These are phyloP conservation scores for Lissonota sp. DNA, from an alignment of 2,888 invertebrate genomes.

Conservation along the genomic window DNA sequence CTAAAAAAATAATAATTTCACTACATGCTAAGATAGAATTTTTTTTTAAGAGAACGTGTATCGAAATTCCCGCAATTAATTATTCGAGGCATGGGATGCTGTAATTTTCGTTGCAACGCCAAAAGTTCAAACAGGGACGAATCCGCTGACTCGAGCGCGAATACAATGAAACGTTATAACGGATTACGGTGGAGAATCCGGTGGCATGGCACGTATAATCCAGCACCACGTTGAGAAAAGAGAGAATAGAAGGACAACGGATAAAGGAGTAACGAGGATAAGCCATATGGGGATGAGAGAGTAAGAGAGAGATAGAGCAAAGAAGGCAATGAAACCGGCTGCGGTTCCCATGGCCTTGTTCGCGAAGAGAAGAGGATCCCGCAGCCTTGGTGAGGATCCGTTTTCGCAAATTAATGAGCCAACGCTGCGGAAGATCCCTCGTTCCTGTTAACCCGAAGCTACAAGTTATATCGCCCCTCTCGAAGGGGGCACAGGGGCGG, in stretches of 20 bases:
- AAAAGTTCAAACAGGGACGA: conserved; percentile 24
- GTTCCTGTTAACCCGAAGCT: conserved; percentile 23
- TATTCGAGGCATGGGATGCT: conserved; percentile 26
- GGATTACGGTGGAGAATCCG: conserved; percentile 67
- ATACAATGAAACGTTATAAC: conserved; percentile 76
- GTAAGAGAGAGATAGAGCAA: neutral
- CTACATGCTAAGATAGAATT: neutral
- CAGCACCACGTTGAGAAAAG: neutral
- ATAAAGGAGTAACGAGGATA: conserved; percentile 32
- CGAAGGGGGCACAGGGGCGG: conserved; percentile 32
- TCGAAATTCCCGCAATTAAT: neutral
- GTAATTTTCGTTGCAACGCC: conserved; percentile 65
- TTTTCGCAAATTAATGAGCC: conserved; percentile 69
- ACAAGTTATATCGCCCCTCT: conserved; percentile 27
- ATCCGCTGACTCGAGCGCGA: conserved; percentile 26
- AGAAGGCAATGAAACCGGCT: conserved; percentile 55
- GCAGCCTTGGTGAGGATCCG: conserved; percentile 58
- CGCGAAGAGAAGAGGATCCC: conserved; percentile 31
- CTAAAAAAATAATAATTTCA: no score
- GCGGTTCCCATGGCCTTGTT: conserved; percentile 73
- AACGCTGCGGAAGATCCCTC: neutral
- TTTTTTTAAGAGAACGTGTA: neutral
- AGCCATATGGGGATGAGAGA: conserved; percentile 6
- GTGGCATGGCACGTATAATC: conserved; percentile 45
- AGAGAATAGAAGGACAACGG: conserved; percentile 38